phyloP scores from a whole-genome alignment of 2,113 vertebrate genomes.

The Thryonomys swinderianus region DNA sequence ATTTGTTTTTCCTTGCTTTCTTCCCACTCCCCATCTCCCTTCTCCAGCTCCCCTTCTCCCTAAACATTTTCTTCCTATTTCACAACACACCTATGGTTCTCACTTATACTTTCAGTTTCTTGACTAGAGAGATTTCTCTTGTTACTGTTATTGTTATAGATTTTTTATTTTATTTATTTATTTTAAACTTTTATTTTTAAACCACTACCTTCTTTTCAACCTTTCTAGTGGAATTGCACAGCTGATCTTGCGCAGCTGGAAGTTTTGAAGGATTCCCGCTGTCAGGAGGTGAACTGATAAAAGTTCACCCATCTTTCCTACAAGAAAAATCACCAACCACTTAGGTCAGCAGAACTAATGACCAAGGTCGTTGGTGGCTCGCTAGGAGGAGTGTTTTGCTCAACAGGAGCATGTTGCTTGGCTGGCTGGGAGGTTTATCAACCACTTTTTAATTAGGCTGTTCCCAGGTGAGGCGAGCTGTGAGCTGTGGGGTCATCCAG shows the following conservation, averaged over 20 bases:
- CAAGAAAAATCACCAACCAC: conserved; percentile 21
- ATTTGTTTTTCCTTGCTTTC: too few species aligned
- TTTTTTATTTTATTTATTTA: too few species aligned
- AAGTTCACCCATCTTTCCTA: neutral
- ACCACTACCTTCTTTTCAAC: neutral
- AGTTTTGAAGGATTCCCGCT: neutral
- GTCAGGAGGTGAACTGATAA: neutral
- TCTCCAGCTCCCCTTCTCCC: too few species aligned
- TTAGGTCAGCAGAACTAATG: too few species aligned
- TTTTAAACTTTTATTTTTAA: conserved; percentile 58
- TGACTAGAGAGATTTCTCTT: too few species aligned
- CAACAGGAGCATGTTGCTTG: neutral
- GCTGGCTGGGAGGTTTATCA: neutral
- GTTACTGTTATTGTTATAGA: too few species aligned
- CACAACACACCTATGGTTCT: too few species aligned
- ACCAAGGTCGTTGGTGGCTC: neutral
- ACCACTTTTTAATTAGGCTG: neutral
- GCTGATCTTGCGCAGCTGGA: neutral
- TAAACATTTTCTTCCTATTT: too few species aligned
- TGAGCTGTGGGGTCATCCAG: neutral
- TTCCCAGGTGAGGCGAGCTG: neutral
- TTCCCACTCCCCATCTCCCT: too few species aligned
- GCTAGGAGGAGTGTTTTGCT: neutral
- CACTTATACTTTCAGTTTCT: too few species aligned
- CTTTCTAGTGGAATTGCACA: neutral